A percentile compares a stretch with the other conserved stretches of the same genome.
Evolutionary conservation across 2,797 vertebrate genomes (phyloP).

Genomic region (Poeciliopsis gracilis): DNA sequence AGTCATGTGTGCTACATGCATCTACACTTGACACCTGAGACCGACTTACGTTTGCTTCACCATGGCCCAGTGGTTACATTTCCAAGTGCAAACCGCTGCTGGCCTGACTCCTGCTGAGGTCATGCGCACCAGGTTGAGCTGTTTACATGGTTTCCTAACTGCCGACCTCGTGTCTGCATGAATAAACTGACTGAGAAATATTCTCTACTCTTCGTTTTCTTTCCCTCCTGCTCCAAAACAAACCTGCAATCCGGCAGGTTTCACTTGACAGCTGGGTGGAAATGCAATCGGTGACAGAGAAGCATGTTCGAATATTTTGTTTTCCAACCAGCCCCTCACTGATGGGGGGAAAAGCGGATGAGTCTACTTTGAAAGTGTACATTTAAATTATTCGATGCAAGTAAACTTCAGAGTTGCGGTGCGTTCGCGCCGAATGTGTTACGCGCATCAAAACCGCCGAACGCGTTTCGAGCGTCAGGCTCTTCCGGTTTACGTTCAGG

Average conservation of each 20-base stretch:
- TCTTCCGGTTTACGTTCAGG: too few relatives aligned
- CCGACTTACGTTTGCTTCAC: constrained; percentile 30
- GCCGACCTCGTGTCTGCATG: constrained; percentile 14
- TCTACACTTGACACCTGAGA: constrained; percentile 33
- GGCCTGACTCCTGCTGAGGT: constrained; percentile 3
- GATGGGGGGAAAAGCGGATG: neutral
- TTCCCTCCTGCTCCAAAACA: neutral
- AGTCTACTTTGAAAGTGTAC: neutral
- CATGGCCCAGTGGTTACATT: constrained; percentile 35
- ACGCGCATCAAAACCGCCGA: too few relatives aligned
- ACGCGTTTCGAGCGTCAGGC: too few relatives aligned
- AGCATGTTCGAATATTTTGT: neutral
- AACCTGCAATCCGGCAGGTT: neutral
- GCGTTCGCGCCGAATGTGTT: too few relatives aligned
- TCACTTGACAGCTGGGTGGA: too few relatives aligned
- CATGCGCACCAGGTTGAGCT: constrained; percentile 3
- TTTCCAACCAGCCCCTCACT: neutral
- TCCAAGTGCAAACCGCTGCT: neutral
- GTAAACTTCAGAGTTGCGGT: neutral
- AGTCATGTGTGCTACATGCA: constrained; percentile 23
- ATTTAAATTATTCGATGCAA: neutral
- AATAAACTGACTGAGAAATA: constrained; percentile 20
- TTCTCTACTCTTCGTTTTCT: neutral
- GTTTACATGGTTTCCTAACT: constrained; percentile 1
- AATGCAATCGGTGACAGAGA: neutral